Base-by-base conservation (phyloP, 2,888 invertebrate species). In the Zygogramma bicolorata region DNA sequence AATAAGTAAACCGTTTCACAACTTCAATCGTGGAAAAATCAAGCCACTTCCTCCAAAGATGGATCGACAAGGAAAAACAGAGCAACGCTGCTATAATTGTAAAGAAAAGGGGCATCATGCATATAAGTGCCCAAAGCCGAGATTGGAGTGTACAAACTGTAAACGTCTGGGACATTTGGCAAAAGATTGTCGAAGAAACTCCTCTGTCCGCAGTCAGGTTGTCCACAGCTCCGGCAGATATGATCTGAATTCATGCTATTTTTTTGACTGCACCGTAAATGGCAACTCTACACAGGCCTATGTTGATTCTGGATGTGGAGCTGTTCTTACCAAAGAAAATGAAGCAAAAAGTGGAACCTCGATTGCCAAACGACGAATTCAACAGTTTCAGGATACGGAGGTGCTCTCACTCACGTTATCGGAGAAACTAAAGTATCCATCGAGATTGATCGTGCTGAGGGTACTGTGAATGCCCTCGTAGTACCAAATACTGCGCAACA, bases 91-190 rank as follows among this genome's bases (percentile, higher is more conserved):
- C 10, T 34, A 34, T 5, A 34, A 2, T 34, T 34, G 34, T 1
- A n/a, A 34, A 34, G 34, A 5, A 34, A 34, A 13, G 13, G 34
- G 34, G 4, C 0, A 5, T 13, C 34, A 18, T 42, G 4, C 42
- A 2, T 18, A 42, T n/a, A 18, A 42, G 5, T n/a, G 42, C 18
- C 1, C 18, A 42, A 42, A 62, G 38, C 15, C 62, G 18, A 62
- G 13, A 27, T 18, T 42, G 6, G 62, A 38, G 34, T 61, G 61
- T 18, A 15, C 61, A 25, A 62, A 10, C 20, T 62, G 62, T 22
- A 62, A 62, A 38, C 62, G 42, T 42, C 25, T 62, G 62, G 62
- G 40, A 2, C 42, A 42, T 22, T 22, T 61, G 29, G 38, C 25
- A 38, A 15, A 61, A 8, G 61, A 61, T 31, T 62, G 62, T 25